Base-by-base conservation (phyloP, 2,113 vertebrate species). In the Toxotes jaculatrix region DNA sequence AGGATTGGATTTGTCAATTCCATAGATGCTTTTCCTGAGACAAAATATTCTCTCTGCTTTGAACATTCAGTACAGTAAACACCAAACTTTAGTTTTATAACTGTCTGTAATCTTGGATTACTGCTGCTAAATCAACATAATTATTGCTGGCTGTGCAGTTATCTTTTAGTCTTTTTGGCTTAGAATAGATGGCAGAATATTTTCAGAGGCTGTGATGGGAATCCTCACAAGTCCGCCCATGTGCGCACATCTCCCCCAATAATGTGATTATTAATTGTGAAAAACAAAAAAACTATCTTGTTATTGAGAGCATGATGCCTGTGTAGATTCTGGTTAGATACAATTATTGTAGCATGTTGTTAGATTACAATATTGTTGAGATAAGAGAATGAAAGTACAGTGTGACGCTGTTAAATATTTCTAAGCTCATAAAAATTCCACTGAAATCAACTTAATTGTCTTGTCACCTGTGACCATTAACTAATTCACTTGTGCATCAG, bases 121-220 rank as follows among this genome's bases (percentile, higher is more conserved):
- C 76, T 84, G 32, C 70, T 79, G 47, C 47, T 86, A 60, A 76
- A 86, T 86, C 60, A 60, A 27, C 47, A 27, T 61, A 82, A 85
- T 57, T 38, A 59, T 49, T 82, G 36, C 59, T 83, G 36, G 47
- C 71, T 76, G 53, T 70, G 45, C 27, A 31, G 42, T 60, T 71
- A 56, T 85, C 23, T 56, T 47, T 62, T 7, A 45, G 36, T 83
- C 27, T 49, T 47, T 80, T 74, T 78, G 68, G 63, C 77, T 89
- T 47, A 74, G 38, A 71, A 51, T 70, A 0, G n/a, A 51, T 68
- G 62, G 36, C 74, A 84, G 55, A 74, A 80, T 79, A 61, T 42
- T 81, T 64, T 80, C 45, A 86, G 36, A 67, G 43, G 43, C 70
- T 86, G 62, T 72, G 79, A 76, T 60, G 16, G 74, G 68, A 84